Evolutionary conservation across 2,113 vertebrate species (phyloP), one percentile per base, ranked within the genome.

Genomic region (Ageneiosus marmoratus): DNA sequence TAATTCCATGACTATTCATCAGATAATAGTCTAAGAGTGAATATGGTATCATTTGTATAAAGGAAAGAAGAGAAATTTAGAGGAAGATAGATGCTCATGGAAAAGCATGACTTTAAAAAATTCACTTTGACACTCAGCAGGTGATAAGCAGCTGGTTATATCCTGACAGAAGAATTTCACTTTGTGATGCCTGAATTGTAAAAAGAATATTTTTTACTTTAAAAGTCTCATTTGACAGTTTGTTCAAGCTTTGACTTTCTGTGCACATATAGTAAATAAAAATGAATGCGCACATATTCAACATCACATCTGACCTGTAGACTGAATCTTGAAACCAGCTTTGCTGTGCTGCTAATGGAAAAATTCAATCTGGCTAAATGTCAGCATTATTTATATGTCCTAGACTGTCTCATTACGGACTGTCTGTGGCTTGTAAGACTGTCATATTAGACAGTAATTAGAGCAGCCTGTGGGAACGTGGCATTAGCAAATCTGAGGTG

Each of bases 391-490:
- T 29, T 67, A 27, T 67, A 27, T 70, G n/a, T 63, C 56, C 24
- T 55, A 56, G 24, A 27, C 48, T 18, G 34, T 27, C 60, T 75
- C 62, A 56, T 85, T 81, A 81, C 74, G 50, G 50, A 37, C 32
- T 63, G n/a, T 65, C 70, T 84, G 22, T 56, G 58, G 37, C 78
- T 77, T 69, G 79, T 81, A 56, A 85, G 34, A 56, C 55, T 60
- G 80, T 81, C 67, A 81, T 60, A 32, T 73, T n/a, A 74, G 37
- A 48, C 55, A 29, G 51, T 74, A 73, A 81, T 81, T 81, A 73
- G 48, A 81, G 53, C 51, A 56, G 50, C 32, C 51, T 4, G 51
- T 58, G 79, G 79, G 51, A 58, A 81, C 4, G 37, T 12, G 24
- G 53, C 67, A 12, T 37, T 41, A 56, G 51, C 20, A 8, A 73